Evolutionary conservation across 2,113 vertebrate species (phyloP).

Genomic region (Ariopsis seemanni): DNA sequence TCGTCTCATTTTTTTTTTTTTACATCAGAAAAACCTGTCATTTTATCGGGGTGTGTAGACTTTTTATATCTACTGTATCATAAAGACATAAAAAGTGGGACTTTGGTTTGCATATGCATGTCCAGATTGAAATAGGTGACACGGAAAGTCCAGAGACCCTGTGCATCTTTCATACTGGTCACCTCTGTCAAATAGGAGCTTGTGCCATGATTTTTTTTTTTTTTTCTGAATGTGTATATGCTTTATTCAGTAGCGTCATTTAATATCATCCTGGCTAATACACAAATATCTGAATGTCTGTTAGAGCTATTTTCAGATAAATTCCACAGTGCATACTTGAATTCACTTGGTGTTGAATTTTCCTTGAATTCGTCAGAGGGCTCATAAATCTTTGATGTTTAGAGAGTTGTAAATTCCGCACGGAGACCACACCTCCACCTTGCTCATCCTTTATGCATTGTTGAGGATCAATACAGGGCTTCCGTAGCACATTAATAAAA

Average conservation of each 20-base stretch:
- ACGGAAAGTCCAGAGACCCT: too few species aligned
- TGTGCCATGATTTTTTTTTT: too few species aligned
- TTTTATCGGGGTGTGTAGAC: too few species aligned
- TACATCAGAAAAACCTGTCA: too few species aligned
- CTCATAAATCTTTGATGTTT: conserved; percentile 15
- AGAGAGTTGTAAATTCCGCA: neutral
- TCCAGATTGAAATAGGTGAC: neutral
- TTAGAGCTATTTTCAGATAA: neutral
- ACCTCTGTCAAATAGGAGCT: neutral
- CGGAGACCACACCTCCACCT: neutral
- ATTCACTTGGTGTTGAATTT: neutral
- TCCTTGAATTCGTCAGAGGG: neutral
- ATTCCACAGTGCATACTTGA: neutral
- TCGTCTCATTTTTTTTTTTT: too few species aligned
- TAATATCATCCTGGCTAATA: neutral
- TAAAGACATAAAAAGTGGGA: neutral
- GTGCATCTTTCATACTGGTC: neutral
- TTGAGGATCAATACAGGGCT: conserved; percentile 26
- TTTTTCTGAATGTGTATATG: neutral
- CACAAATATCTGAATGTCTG: neutral
- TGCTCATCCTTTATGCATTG: neutral
- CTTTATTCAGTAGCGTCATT: neutral
- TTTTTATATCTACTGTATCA: too few species aligned
- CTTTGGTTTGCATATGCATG: neutral
- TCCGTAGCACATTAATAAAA: conserved; percentile 44